Evolutionary conservation across 2,113 vertebrate genomes (phyloP), one percentile per base, ranked within the genome.

Genomic region (Brachyhypopomus gauderio): DNA sequence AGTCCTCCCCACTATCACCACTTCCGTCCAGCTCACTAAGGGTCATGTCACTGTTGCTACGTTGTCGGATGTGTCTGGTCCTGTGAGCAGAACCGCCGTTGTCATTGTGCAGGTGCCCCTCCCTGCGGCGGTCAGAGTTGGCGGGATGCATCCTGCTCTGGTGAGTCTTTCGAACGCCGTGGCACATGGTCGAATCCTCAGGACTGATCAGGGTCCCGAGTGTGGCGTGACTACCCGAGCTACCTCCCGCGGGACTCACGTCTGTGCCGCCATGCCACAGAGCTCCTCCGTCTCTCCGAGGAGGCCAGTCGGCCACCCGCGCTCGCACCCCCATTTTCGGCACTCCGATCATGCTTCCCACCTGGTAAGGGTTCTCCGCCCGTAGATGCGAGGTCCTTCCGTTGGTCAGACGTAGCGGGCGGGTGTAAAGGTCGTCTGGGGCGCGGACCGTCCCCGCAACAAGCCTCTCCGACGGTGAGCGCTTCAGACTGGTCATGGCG

Each of bases 241-340:
- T 67, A 1, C 90, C 91, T 17, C 89, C 90, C 0, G 17, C 19
- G 5, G 64, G 60, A 52, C 45, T 66, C n/a, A 30, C 5, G 41
- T 63, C 74, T 69, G 63, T 9, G 45, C 20, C 45, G 19, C 62
- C 34, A 4, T 59, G 72, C 25, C 79, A 52, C 52, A 60, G 27
- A 74, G 87, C 60, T 93, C 93, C 90, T 80, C 95, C 92, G 76
- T 99, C 98, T 90, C 98, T 98, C 86, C 97, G 93, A 0, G 97
- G 98, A 6, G 98, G 98, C 98, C 97, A 99, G 72, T 99, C 98
- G 0, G 98, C 97, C 86, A 99, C 98, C 63, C 98, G 94, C 82
- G 98, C 98, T 85, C 98, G 94, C 20, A 99, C 98, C 8, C 98
- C 98, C 98, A 99, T 99, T 87, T 99, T 99, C 41, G 98, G 98